Evolutionary conservation across 2,888 invertebrate species (phyloP).

Genomic region (Archips crataeganus): DNA sequence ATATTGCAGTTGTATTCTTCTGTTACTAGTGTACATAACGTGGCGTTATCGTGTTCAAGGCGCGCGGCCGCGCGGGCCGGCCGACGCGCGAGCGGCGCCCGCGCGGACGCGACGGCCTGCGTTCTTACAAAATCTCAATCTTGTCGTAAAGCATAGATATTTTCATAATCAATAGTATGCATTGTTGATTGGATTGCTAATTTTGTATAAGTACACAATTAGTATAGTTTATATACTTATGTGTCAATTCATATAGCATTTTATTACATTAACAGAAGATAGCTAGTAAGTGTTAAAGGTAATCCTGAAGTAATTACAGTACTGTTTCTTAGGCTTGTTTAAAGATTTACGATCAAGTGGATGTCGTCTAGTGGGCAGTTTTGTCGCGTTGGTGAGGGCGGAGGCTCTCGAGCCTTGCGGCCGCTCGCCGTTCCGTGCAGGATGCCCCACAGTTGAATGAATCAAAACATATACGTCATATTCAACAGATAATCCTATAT

Average conservation of each 20-base stretch:
- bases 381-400: constrained; percentile 24
- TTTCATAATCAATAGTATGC: constrained; percentile 83
- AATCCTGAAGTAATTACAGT: constrained; percentile 72
- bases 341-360: constrained; percentile 56
- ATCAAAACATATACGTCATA: constrained; percentile 17
- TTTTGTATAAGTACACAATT: constrained; percentile 85
- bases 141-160: constrained; percentile 77
- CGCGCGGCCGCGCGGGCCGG: constrained; percentile 45
- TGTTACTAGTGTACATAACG: constrained; percentile 73
- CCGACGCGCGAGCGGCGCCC: constrained; percentile 46
- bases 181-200: constrained; percentile 83
- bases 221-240: constrained; percentile 87
- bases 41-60: constrained; percentile 73
- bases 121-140: constrained; percentile 67
- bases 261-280: constrained; percentile 84
- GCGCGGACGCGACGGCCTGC: constrained; percentile 46
- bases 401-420: not conserved
- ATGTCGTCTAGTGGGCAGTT: constrained; percentile 25
- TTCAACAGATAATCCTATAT: constrained; percentile 31
- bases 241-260: constrained; percentile 87
- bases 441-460: constrained; percentile 19
- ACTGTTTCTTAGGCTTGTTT: constrained; percentile 73
- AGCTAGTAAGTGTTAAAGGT: constrained; percentile 85
- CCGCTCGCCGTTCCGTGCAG: constrained; percentile 15
- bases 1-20: constrained; percentile 71